A percentile compares a stretch with the other conserved stretches of the same genome.
Conservation (phyloP, 2,797 vertebrate species). For the Acanthurus leucopareius region DNA sequence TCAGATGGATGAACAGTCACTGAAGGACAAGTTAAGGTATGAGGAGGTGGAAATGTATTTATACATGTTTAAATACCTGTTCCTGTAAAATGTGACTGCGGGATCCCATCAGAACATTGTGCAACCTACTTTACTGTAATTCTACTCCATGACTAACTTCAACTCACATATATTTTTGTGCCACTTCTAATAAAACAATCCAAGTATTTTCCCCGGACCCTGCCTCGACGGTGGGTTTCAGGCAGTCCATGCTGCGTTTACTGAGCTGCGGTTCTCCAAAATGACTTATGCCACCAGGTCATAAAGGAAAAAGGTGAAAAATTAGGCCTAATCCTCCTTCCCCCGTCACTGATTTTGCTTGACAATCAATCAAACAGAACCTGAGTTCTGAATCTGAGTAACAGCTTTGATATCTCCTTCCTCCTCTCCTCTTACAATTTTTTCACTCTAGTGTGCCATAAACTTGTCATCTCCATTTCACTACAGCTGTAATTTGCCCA, state of each 20-base stretch:
- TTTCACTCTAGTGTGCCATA: constrained; percentile 67
- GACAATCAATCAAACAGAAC: constrained; percentile 40
- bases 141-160: constrained; percentile 17
- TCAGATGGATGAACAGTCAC: background rate
- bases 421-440: constrained; percentile 43
- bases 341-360: background rate
- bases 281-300: constrained; percentile 46
- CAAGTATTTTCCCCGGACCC: constrained; percentile 16
- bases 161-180: background rate
- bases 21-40: background rate
- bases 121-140: constrained; percentile 21
- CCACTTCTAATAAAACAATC: constrained; percentile 20
- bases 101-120: background rate
- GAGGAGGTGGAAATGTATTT: background rate
- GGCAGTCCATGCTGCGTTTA: constrained; percentile 37
- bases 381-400: constrained; percentile 9
- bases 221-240: constrained; percentile 44
- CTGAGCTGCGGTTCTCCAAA: constrained; percentile 48
- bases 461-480: constrained; percentile 67
- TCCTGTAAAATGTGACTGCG: background rate
- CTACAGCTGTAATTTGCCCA: constrained; percentile 49
- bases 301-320: constrained; percentile 59
- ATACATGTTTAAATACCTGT: no score
- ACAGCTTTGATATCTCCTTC: constrained; percentile 57
- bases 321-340: constrained; percentile 32